Evolutionary conservation across 1,140 invertebrate species (phyloP), one percentile per base, ranked within the genome.

Genomic region (Campoletis sonorensis): DNA sequence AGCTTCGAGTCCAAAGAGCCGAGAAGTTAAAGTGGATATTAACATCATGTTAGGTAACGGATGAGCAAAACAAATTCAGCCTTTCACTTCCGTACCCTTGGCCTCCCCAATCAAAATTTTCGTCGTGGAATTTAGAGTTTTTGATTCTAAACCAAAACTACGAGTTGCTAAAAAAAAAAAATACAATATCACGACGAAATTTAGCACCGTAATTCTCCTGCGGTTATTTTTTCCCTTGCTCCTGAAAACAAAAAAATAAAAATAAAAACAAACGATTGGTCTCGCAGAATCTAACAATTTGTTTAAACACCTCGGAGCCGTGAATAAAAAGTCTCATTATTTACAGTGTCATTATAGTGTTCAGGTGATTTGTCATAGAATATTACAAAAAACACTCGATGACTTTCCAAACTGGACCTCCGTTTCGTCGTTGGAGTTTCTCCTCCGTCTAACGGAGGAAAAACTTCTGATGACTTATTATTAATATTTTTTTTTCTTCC

Each of bases 321-420:
- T n/a, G 18, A 21, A 45, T 45, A 58, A 58, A 58, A 23, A 58
- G 54, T n/a, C 54, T 23, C 61, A 64, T 64, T 64, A 64, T 64
- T 64, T 64, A 64, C 61, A 64, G 61, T 64, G n/a, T 64, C 61
- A 26, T n/a, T 13, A 33, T n/a, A 23, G 13, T n/a, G 51, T n/a
- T 54, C 16, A n/a, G 51, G n/a, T 27, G 61, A 64, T 64, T 64
- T 64, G 61, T 23, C 61, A 4, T 10, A 26, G 23, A 4, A 27
- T 27, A 26, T 23, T 26, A 45, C 40, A 45, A 64, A 64, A 45
- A 64, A 64, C 61, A 26, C 61, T 64, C 23, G 23, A 7, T 54
- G 21, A 64, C n/a, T 4, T 64, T 64, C 21, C 4, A 64, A 64
- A 21, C 11, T 8, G 23, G 8, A 23, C 8, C n/a, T 54, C 5